phyloP scores from a whole-genome alignment of 2,888 invertebrate species.

The Lysandra bellargus region DNA sequence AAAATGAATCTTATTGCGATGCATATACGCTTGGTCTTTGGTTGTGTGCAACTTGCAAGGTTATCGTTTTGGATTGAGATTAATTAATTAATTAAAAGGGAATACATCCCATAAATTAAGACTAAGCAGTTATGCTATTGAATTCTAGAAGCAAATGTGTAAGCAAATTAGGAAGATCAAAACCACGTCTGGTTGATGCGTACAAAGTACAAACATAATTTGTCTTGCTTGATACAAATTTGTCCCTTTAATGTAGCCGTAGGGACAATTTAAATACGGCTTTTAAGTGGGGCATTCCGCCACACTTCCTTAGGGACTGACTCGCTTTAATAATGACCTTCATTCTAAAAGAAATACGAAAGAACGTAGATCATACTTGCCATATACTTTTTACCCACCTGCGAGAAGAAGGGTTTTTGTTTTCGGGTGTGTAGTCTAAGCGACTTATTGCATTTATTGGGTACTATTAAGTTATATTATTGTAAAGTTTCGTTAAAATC shows the following conservation, averaged over 20 bases:
- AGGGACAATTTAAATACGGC: slow-evolving; percentile 23
- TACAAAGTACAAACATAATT: neutral
- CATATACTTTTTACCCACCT: neutral
- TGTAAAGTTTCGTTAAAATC: no score
- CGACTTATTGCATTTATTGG: no score
- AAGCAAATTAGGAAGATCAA: neutral
- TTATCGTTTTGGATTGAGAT: no score
- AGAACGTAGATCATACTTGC: neutral
- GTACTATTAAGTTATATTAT: no score
- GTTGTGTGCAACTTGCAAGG: no score
- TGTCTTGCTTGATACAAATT: slow-evolving; percentile 19
- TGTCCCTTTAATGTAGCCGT: slow-evolving; percentile 13
- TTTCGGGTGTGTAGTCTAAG: neutral
- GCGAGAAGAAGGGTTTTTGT: neutral
- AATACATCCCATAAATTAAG: no score
- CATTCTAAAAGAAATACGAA: neutral
- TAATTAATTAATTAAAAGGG: no score
- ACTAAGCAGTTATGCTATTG: no score
- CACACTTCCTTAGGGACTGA: slow-evolving; percentile 11
- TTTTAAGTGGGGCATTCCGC: slow-evolving; percentile 5
- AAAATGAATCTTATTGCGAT: no score
- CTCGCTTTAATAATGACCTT: neutral
- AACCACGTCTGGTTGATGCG: neutral
- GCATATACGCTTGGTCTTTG: no score
- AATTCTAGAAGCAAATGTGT: neutral